Base-by-base conservation (phyloP, 2,888 invertebrate genomes). In the Melikaiella ostensackeni region DNA sequence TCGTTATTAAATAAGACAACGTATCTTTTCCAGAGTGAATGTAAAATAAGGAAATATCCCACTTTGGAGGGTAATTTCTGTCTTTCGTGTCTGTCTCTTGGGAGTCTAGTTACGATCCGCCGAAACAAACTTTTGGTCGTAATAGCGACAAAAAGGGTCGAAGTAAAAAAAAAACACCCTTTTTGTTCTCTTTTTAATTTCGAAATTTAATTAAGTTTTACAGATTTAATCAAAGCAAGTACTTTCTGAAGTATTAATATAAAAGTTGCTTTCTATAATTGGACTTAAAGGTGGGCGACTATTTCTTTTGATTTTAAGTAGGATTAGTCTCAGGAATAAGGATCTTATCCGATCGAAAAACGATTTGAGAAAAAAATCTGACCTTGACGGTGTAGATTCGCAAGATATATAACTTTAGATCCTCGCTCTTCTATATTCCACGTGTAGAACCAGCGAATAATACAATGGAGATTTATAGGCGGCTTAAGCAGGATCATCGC, bases 401-500 rank as follows among this genome's bases (percentile, higher is more conserved):
- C 19, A 35, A 24, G 38, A 24, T 38, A 16, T 42, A 64, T 64
- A 64, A 64, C 64, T 64, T 64, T 21, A 64, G 70, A 70, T 33
- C 50, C 70, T 70, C 30, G 70, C 30, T 50, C 70, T 33, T 70
- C 50, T 70, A 70, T 33, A 70, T 50, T 70, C 46, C 30, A 30
- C 30, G 11, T 55, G 24, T n/a, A 30, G 33, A 70, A 8, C 50
- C 66, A 50, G 11, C 81, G 84, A 83, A 86, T 84, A 84, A 82
- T 84, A 79, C 88, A 89, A 89, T 88, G 88, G 88, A 88, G 88
- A 89, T 89, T 88, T 89, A 89, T 88, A 83, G 81, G 82, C 66
- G 82, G 86, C 88, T 86, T 83, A 82, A 38, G 77, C 77, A 75
- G 86, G 88, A 88, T 88, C 85, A 88, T 87, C 84, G 84, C 79